A percentile compares a stretch with the other conserved stretches of the same genome.
Conservation (phyloP, 2,888 invertebrate species). For the Tipula confusa region DNA sequence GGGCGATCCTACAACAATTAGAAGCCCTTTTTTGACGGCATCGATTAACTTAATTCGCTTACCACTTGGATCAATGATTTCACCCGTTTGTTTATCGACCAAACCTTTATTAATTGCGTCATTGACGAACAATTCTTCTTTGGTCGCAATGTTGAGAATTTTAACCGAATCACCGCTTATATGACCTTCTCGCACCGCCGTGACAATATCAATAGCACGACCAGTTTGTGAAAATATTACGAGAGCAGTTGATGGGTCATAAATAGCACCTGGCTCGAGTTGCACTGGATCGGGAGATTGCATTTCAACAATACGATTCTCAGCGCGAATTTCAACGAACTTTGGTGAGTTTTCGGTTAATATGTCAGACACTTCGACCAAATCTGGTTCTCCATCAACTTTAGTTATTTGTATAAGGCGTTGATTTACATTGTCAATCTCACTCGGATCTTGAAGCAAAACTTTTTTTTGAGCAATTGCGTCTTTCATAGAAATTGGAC, state of each 20-base stretch:
- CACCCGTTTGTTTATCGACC: conserved; percentile 65
- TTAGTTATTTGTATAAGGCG: conserved; percentile 69
- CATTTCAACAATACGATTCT: conserved; percentile 45
- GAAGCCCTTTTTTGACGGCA: conserved; percentile 72
- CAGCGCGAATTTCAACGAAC: conserved; percentile 49
- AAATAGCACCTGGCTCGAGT: conserved; percentile 67
- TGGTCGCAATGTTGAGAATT: conserved; percentile 65
- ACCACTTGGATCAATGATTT: conserved; percentile 61
- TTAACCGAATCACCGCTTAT: conserved; percentile 64
- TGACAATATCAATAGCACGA: conserved; percentile 64
- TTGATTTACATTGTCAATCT: conserved; percentile 53
- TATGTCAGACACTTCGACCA: conserved; percentile 63
- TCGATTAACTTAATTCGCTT: conserved; percentile 64
- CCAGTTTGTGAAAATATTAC: conserved; percentile 69
- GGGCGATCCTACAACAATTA: conserved; percentile 71
- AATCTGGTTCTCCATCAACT: conserved; percentile 65
- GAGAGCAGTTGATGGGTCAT: conserved; percentile 70
- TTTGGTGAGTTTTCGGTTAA: conserved; percentile 51
- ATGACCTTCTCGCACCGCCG: conserved; percentile 71
- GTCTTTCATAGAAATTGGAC: conserved; percentile 65
- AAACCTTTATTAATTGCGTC: conserved; percentile 75
- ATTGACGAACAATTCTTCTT: conserved; percentile 61
- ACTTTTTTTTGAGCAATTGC: conserved; percentile 66
- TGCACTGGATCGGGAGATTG: conserved; percentile 64
- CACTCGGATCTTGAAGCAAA: conserved; percentile 55